Conservation (phyloP, 2,888 invertebrate species). For the Halictus quadricinctus region DNA sequence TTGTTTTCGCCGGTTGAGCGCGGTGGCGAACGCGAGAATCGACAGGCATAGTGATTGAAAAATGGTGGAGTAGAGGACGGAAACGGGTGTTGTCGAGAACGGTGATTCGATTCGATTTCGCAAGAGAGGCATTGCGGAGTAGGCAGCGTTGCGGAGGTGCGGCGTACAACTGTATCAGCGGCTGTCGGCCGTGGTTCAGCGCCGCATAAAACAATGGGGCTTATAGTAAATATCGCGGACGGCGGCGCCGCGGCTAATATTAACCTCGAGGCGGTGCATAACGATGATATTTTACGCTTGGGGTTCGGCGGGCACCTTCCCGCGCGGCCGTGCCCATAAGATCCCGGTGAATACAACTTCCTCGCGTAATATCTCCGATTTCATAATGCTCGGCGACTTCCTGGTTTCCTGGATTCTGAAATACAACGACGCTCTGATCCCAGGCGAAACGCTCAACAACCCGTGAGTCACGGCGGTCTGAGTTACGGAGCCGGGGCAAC, state of each 20-base stretch:
- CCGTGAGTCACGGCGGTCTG: constrained; percentile 53
- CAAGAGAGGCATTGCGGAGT: constrained; percentile 47
- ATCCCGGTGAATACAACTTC: constrained; percentile 62
- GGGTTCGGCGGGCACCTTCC: constrained; percentile 43
- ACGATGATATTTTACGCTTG: constrained; percentile 66
- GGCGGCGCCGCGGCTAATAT: constrained; percentile 62
- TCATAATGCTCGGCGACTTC: constrained; percentile 63
- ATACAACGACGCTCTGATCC: constrained; percentile 46
- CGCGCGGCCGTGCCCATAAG: constrained; percentile 54
- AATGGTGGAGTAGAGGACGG: constrained; percentile 21
- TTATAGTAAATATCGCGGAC: constrained; percentile 65
- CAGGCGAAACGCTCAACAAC: constrained; percentile 23
- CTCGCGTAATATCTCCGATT: constrained; percentile 67
- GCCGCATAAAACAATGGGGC: constrained; percentile 63
- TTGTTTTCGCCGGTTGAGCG: background rate
- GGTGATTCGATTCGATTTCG: constrained; percentile 62
- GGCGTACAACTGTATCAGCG: constrained; percentile 60
- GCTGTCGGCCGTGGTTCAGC: constrained; percentile 51
- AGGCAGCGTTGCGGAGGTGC: constrained; percentile 37
- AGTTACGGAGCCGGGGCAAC: constrained; percentile 31
- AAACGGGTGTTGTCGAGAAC: constrained; percentile 37
- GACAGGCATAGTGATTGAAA: background rate
- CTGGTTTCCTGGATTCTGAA: constrained; percentile 56
- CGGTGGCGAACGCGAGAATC: constrained; percentile 46
- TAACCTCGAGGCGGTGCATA: constrained; percentile 61